A percentile compares a stretch with the other conserved stretches of the same genome.
Conservation (phyloP, 2,113 vertebrate genomes). For the Archilochus colubris region DNA sequence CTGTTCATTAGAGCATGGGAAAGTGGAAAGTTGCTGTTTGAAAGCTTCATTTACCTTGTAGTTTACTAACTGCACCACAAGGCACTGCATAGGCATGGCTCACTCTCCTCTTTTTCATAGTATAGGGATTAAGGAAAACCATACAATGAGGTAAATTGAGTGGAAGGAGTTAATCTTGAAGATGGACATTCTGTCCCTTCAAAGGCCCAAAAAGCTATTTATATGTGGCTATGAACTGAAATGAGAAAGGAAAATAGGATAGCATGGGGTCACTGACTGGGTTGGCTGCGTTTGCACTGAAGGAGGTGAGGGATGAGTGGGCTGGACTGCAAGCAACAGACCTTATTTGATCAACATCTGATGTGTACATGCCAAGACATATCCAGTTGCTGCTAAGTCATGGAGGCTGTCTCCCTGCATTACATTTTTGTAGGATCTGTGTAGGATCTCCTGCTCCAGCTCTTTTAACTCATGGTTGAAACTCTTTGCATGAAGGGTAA, state of each 20-base stretch:
- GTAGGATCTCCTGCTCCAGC: not conserved
- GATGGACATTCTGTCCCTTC: not conserved
- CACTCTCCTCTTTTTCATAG: not conserved
- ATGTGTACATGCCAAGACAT: rapidly evolving
- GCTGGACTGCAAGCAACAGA: not conserved
- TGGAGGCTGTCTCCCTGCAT: not conserved
- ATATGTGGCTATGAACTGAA: not conserved
- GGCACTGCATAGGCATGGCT: not conserved
- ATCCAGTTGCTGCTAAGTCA: not conserved
- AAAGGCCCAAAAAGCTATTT: not conserved
- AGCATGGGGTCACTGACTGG: not conserved
- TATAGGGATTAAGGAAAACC: not conserved
- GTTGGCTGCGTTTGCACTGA: not conserved
- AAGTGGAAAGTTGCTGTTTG: not conserved
- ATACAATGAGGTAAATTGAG: not conserved
- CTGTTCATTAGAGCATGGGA: not conserved
- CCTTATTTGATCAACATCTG: not conserved
- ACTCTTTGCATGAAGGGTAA: not conserved
- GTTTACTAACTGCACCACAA: not conserved
- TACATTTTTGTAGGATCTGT: not conserved
- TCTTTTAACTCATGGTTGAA: not conserved
- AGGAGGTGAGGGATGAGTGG: not conserved
- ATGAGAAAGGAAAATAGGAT: not conserved
- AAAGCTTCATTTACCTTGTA: not conserved
- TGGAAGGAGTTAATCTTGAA: not conserved